Conservation (phyloP, 23 tunicate species). For the Halocynthia roretzi region DNA sequence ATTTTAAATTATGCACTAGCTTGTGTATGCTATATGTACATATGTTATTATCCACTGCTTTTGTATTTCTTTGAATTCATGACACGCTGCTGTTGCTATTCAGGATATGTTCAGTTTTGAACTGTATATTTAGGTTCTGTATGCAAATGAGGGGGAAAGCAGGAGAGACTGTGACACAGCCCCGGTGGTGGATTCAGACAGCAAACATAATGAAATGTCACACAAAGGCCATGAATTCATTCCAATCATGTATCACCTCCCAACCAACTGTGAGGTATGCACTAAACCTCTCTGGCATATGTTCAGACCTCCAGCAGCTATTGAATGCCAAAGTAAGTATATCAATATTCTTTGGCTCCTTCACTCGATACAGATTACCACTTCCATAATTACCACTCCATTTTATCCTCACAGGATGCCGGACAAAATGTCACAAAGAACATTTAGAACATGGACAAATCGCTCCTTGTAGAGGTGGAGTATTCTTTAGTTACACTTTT, state of each 20-base stretch:
- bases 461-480: constrained; percentile 65
- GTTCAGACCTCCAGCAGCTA: constrained; percentile 91
- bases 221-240: constrained; percentile 93
- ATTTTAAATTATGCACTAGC: not conserved
- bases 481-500: not conserved
- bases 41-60: not conserved
- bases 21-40: too few species aligned
- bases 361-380: not conserved
- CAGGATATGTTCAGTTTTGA: not conserved
- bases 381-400: not conserved
- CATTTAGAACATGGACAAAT: constrained; percentile 55
- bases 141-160: constrained; percentile 82
- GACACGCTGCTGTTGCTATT: not conserved
- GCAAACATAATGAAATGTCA: constrained; percentile 36
- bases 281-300: constrained; percentile 84
- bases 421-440: constrained; percentile 80
- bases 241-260: constrained; percentile 79
- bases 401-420: constrained; percentile 42
- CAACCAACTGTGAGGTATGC: constrained; percentile 93
- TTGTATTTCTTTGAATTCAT: not conserved
- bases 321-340: constrained; percentile 88
- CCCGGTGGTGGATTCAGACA: constrained; percentile 45
- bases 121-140: constrained; percentile 33
- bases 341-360: not conserved
- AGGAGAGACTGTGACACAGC: constrained; percentile 24